These are phyloP conservation scores for Gadopsis bispinosus DNA, from an alignment of 2,797 vertebrate genomes.

Conservation along the genomic window DNA sequence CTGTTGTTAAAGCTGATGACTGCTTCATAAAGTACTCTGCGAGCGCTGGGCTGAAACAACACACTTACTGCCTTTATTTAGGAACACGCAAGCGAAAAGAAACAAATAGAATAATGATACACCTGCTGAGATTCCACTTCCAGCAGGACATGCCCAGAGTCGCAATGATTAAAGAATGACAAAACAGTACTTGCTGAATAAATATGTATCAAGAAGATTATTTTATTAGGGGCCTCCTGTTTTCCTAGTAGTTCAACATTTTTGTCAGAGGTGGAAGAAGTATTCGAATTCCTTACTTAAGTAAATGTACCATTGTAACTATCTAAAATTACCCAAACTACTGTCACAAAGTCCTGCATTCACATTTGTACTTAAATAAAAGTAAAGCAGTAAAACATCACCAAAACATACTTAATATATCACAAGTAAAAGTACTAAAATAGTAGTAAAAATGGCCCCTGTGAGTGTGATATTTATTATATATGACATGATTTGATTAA, in stretches of 20 bases:
- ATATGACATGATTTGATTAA: not conserved
- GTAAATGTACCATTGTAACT: no score
- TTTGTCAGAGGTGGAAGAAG: not conserved
- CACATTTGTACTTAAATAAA: not conserved
- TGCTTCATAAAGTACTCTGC: not conserved
- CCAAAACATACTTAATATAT: not conserved
- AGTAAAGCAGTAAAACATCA: not conserved
- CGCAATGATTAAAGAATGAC: not conserved
- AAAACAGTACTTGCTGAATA: not conserved
- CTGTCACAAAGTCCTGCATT: not conserved
- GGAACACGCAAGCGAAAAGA: conserved; percentile 15
- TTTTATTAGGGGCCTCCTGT: not conserved
- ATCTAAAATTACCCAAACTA: not conserved
- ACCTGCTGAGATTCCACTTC: not conserved
- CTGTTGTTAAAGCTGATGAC: conserved; percentile 3
- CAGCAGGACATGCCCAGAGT: conserved; percentile 11
- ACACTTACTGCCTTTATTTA: conserved; percentile 18
- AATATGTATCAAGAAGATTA: not conserved
- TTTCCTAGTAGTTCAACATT: not conserved
- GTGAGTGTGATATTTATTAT: not conserved
- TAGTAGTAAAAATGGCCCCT: not conserved
- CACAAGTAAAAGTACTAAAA: not conserved
- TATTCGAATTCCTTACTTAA: not conserved
- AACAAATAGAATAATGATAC: conserved; percentile 30
- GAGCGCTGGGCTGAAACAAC: conserved; percentile 20